Base-by-base conservation (phyloP, 2,888 invertebrate species). In the Andrena bucephala region DNA sequence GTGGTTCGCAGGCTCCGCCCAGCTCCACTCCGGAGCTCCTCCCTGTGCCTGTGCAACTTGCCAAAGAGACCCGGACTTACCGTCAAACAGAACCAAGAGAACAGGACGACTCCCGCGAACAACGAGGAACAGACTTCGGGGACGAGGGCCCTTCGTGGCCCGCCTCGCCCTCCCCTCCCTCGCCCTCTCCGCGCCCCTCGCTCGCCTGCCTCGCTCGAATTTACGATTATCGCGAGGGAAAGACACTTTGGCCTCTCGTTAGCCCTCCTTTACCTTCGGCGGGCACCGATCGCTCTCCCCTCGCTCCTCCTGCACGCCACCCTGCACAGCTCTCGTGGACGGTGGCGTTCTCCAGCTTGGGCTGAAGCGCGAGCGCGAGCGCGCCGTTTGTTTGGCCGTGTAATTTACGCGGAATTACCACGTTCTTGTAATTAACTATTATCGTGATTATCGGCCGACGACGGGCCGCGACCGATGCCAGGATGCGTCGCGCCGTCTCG, bases 1-100 rank as follows among this genome's bases (percentile, higher is more conserved):
- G 91, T 90, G 89, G 90, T 90, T 87, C 87, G 86, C 90, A 93
- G 89, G 93, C 94, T 93, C 94, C 94, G 94, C 94, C 94, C 94
- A 93, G 91, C 81, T 86, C 90, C 91, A 92, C 91, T 90, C 89
- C 90, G 86, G 91, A 90, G 93, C 94, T 93, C 94, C 94, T 94
- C 94, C 94, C 93, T 93, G 91, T 78, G 78, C 71, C 60, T 31
- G 81, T 78, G 71, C 62, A 87, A 78, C 67, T 69, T 72, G 70
- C 68, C 71, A 60, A 73, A 84, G 75, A 83, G 77, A 82, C 73
- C 70, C 50, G 75, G 48, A 77, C 74, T 70, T 66, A 76, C 59
- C 86, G 63, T 85, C 77, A 52, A 66, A 72, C 71, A 63, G 20
- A 72, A 78, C 78, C 72, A 68, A 73, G 74, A 27, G 57, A 57